Percentiles rank a stretch among this genome's conserved stretches.
phyloP scores from a whole-genome alignment of 2,797 vertebrate species.

The Periparus ater region DNA sequence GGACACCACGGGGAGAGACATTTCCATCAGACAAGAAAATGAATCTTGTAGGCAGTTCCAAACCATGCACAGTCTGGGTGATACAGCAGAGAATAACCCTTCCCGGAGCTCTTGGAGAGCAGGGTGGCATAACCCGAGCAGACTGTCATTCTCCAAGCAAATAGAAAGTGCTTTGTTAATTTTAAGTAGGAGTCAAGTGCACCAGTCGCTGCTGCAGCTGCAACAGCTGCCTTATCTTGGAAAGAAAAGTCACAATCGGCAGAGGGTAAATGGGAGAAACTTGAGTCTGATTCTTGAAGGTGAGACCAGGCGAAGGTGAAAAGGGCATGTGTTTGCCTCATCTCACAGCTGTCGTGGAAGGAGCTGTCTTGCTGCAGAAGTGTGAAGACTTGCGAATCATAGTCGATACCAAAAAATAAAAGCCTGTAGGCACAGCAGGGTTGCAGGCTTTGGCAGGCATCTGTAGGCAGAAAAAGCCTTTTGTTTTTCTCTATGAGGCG shows the following conservation, averaged over 20 bases:
- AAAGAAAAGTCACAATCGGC: neutral
- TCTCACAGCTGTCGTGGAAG: neutral
- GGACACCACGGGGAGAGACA: neutral
- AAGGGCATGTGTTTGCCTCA: neutral
- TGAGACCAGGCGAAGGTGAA: neutral
- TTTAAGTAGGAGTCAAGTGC: neutral
- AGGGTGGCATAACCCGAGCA: fast-evolving
- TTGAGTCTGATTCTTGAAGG: neutral
- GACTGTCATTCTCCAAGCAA: neutral
- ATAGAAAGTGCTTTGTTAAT: conserved; percentile 15
- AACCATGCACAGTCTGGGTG: neutral
- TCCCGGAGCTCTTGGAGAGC: neutral
- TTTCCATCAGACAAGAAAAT: neutral
- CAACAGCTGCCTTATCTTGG: neutral
- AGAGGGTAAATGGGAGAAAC: neutral
- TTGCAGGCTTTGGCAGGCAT: neutral
- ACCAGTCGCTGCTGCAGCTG: neutral
- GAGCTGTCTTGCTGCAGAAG: neutral
- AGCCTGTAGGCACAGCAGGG: neutral
- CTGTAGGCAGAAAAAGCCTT: neutral
- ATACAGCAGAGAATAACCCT: neutral
- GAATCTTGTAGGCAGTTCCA: neutral
- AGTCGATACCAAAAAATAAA: neutral
- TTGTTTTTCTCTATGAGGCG: neutral
- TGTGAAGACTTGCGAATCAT: neutral